These are phyloP conservation scores for Thera obeliscata DNA, from an alignment of 2,888 invertebrate genomes.

Conservation along the genomic window DNA sequence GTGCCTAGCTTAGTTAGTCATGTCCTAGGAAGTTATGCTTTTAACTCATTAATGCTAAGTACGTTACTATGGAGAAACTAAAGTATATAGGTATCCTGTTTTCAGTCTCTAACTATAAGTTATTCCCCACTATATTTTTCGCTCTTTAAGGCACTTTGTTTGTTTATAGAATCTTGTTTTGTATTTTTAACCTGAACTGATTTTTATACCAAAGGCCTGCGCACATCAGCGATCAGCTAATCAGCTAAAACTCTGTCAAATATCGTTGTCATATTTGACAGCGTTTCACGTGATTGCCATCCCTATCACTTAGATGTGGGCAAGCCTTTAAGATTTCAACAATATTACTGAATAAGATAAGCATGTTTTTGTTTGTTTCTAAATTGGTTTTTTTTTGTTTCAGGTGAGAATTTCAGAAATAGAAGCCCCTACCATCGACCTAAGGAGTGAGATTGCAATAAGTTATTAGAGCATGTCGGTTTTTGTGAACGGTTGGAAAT, in stretches of 20 bases:
- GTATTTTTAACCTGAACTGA: background rate
- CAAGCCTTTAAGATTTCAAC: too few species aligned
- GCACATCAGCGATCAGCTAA: too few species aligned
- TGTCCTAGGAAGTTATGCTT: conserved; percentile 20
- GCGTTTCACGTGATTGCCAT: too few species aligned
- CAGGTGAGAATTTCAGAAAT: conserved; percentile 22
- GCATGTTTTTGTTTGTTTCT: background rate
- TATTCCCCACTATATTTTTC: background rate
- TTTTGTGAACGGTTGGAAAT: conserved; percentile 14
- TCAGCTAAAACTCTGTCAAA: too few species aligned
- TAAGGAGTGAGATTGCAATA: conserved; percentile 5
- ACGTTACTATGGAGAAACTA: background rate
- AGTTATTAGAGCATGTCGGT: conserved; percentile 13
- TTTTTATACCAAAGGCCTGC: too few species aligned
- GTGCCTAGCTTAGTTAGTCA: conserved; percentile 16
- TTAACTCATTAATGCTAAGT: conserved; percentile 13
- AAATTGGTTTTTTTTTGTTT: conserved; percentile 23
- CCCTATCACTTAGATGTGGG: too few species aligned
- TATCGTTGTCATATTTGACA: too few species aligned
- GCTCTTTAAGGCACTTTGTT: background rate
- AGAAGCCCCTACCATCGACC: background rate
- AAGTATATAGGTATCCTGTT: conserved; percentile 3
- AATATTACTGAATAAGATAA: too few species aligned
- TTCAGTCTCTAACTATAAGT: conserved; percentile 8
- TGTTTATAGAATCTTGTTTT: background rate